These are phyloP conservation scores for Cyaniris semiargus DNA, from an alignment of 2,888 invertebrate species.

Conservation along the genomic window DNA sequence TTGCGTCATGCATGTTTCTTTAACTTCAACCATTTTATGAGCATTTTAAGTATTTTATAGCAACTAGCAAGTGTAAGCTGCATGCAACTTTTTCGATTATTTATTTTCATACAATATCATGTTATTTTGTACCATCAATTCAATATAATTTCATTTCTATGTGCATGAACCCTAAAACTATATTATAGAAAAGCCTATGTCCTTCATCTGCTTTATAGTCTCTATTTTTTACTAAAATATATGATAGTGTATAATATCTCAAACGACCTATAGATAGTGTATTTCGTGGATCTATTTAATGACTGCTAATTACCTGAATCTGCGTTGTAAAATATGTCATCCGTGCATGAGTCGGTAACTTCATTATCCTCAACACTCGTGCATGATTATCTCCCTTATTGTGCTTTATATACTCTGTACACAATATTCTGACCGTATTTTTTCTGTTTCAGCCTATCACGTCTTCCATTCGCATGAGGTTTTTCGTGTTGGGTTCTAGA, in stretches of 20 bases:
- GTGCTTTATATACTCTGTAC: slow-evolving; percentile 53
- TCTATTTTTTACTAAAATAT: background rate
- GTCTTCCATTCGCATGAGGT: slow-evolving; percentile 74
- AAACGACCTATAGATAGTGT: background rate
- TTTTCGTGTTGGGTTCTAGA: slow-evolving; percentile 57
- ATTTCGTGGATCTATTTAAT: background rate
- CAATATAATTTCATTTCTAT: background rate
- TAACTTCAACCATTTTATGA: background rate
- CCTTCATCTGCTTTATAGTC: background rate
- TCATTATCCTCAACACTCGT: slow-evolving; percentile 1
- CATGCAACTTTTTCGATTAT: background rate
- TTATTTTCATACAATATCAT: background rate
- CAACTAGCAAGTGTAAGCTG: background rate
- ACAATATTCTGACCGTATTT: slow-evolving; percentile 70
- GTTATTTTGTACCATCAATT: background rate
- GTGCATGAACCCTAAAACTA: background rate
- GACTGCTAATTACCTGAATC: background rate
- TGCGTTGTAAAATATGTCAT: background rate
- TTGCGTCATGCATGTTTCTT: too few relatives aligned
- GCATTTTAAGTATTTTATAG: background rate
- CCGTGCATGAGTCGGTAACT: slow-evolving; percentile 5
- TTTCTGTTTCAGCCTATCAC: slow-evolving; percentile 80
- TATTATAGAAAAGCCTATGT: background rate
- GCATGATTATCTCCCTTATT: slow-evolving; percentile 39
- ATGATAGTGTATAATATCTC: background rate